Evolutionary conservation across 2,888 invertebrate species (phyloP), one percentile per base, ranked within the genome.

Genomic region (Phanerotoma sp.): DNA sequence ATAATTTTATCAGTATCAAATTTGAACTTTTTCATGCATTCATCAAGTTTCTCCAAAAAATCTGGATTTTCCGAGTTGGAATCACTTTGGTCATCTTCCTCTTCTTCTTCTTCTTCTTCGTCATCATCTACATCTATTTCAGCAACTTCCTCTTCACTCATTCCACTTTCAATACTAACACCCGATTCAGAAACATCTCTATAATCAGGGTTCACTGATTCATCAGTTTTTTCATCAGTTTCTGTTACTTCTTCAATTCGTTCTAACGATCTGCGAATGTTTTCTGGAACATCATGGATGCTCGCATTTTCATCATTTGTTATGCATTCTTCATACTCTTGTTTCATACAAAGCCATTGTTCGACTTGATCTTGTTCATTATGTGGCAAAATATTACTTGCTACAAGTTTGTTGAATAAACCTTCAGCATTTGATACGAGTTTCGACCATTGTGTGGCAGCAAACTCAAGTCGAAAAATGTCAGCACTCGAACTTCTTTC

Each of bases 291-390:
- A 0, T 73, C 74, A 51, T 80, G 80, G 45, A 77, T 62, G 54
- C 74, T 73, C 7, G 69, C 68, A 0, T 68, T 70, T 37, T 80
- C 79, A 66, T 85, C 85, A 59, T 77, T 80, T 58, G 83, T 84
- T 42, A 89, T 81, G 71, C 91, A 91, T 70, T 92, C 91, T 74
- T 92, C 91, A 76, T 91, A 92, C 76, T 93, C 93, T 64, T 91
- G 91, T 70, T 92, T 92, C 58, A 91, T 79, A 67, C 88, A 90
- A 15, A 93, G 78, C 93, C 93, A 93, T 64, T 90, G 88, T 69
- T 89, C 84, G 41, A 87, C 86, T 77, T 89, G 89, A 68, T 88
- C 88, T 62, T 87, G 83, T 71, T 91, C 89, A 56, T 83, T 79
- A 50, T 87, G 86, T 10, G 86, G 83, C 51, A 92, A 73, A n/a